Conservation (phyloP, 2,113 vertebrate species). For the Nematolebias whitei region DNA sequence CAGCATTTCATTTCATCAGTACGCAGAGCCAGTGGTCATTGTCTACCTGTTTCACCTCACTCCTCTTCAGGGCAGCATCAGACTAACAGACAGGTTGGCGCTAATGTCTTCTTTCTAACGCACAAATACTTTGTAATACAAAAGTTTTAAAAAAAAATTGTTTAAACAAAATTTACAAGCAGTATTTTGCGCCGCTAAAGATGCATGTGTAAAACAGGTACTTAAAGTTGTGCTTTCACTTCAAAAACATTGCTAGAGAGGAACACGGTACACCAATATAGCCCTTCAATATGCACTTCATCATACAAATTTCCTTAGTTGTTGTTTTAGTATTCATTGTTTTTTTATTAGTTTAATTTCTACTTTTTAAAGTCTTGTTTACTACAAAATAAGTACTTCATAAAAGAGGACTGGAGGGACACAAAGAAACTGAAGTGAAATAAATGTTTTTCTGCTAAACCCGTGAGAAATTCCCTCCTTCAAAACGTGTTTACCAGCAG, state of each 20-base stretch:
- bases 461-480: conserved; percentile 45
- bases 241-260: too few relatives aligned
- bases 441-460: conserved; percentile 50
- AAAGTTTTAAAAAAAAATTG: conserved; percentile 32
- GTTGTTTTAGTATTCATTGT: conserved; percentile 28
- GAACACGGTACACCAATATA: too few relatives aligned
- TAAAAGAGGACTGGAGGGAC: conserved; percentile 33
- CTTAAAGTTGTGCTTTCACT: too few relatives aligned
- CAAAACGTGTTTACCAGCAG: conserved; percentile 62
- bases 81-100: conserved; percentile 42
- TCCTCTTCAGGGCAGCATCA: conserved; percentile 37
- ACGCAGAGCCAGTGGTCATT: conserved; percentile 46
- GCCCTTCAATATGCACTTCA: too few relatives aligned
- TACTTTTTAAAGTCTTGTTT: not conserved
- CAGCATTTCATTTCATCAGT: conserved; percentile 72
- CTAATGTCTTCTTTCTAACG: conserved; percentile 58
- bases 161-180: not conserved
- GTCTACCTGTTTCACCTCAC: conserved; percentile 28
- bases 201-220: not conserved
- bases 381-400: not conserved
- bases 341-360: conserved; percentile 38
- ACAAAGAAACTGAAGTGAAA: conserved; percentile 45
- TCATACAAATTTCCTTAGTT: conserved; percentile 15
- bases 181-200: too few relatives aligned
- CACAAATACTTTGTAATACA: too few relatives aligned